Conservation (phyloP, 2,113 vertebrate genomes). For the Galeopterus variegatus region DNA sequence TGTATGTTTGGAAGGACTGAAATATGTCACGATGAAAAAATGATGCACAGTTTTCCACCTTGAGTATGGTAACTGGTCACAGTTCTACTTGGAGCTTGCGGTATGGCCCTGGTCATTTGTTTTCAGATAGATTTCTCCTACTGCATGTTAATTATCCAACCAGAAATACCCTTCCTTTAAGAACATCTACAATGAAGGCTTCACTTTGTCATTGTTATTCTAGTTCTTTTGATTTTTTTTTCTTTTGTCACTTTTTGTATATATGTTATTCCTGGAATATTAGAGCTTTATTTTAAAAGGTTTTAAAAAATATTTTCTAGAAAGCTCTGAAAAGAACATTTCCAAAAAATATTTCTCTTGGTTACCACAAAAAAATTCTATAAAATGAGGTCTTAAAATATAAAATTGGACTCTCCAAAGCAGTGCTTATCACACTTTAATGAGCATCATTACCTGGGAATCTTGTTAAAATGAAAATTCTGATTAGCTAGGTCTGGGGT, state of each 20-base stretch:
- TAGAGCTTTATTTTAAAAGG: constrained; percentile 27
- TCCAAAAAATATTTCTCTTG: neutral
- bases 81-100: neutral
- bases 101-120: neutral
- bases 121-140: neutral
- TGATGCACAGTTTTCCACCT: constrained; percentile 1
- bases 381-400: neutral
- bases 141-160: neutral
- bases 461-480: constrained; percentile 3
- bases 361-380: neutral
- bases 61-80: neutral
- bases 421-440: neutral
- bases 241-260: neutral
- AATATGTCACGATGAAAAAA: neutral
- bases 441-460: neutral
- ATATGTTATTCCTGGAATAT: neutral
- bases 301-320: neutral
- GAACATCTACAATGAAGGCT: neutral
- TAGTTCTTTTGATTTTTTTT: neutral
- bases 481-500: neutral
- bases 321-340: constrained; percentile 16
- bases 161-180: neutral
- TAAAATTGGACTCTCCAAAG: neutral
- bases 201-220: neutral
- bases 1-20: constrained; percentile 58